Evolutionary conservation across 1,140 invertebrate species (phyloP).

Genomic region (Leptoteleia sp.): DNA sequence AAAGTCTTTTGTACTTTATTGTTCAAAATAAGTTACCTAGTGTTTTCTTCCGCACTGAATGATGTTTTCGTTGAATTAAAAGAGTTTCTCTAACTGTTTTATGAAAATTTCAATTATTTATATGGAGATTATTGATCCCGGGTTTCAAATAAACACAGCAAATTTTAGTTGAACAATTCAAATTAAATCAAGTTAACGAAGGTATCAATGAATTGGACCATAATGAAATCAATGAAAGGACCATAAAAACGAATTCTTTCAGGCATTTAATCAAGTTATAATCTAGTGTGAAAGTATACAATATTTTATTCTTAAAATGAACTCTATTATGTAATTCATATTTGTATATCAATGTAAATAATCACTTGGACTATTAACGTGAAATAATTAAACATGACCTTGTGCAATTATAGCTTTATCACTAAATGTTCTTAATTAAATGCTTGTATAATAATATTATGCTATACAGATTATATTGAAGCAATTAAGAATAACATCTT

Average conservation of each 20-base stretch:
- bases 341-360: no score
- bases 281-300: no score
- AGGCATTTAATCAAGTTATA: conserved; percentile 2
- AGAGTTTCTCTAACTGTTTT: conserved; percentile 3
- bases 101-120: conserved; percentile 12
- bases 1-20: no score
- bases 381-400: no score
- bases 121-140: neutral
- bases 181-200: conserved; percentile 13
- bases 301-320: no score
- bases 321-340: no score
- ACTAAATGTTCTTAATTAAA: no score
- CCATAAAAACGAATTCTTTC: neutral
- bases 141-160: conserved; percentile 4
- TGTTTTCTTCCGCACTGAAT: neutral
- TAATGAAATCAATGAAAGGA: conserved; percentile 2
- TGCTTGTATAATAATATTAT: no score
- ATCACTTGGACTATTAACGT: no score
- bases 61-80: neutral
- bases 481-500: no score
- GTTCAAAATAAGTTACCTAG: conserved; percentile 10
- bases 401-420: no score
- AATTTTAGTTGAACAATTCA: conserved; percentile 13
- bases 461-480: no score
- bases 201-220: conserved; percentile 1